These are phyloP conservation scores for Amphiprion clarkii DNA, from an alignment of 2,797 vertebrate species.

Conservation along the genomic window DNA sequence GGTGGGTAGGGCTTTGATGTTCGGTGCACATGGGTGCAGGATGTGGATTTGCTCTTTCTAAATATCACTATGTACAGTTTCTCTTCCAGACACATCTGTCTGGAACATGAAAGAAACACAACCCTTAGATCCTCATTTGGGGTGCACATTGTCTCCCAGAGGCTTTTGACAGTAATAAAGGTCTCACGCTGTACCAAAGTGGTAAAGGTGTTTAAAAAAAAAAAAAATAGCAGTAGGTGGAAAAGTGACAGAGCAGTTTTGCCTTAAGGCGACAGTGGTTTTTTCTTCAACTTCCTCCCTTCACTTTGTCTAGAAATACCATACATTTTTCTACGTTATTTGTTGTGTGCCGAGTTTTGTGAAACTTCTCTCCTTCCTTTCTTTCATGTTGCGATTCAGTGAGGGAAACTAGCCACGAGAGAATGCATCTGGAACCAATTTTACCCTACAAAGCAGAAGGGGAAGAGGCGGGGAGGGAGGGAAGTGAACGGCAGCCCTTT, in stretches of 20 bases:
- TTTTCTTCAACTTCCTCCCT: not conserved
- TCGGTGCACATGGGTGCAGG: slow-evolving; percentile 77
- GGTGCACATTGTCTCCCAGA: slow-evolving; percentile 61
- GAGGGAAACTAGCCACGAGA: slow-evolving; percentile 68
- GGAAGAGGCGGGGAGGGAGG: slow-evolving; percentile 59
- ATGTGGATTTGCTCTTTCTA: slow-evolving; percentile 79
- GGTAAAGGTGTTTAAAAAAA: slow-evolving; percentile 8
- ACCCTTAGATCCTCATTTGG: slow-evolving; percentile 74
- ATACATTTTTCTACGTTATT: slow-evolving; percentile 33
- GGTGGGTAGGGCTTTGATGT: slow-evolving; percentile 76
- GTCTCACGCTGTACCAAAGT: slow-evolving; percentile 1
- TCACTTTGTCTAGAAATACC: slow-evolving; percentile 43
- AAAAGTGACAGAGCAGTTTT: not conserved
- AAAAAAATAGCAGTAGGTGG: slow-evolving; percentile 25
- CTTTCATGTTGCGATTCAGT: slow-evolving; percentile 65
- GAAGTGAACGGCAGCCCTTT: slow-evolving; percentile 66
- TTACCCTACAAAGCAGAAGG: slow-evolving; percentile 70
- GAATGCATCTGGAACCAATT: slow-evolving; percentile 86
- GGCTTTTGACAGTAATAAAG: slow-evolving; percentile 8
- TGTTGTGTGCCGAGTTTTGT: slow-evolving; percentile 35
- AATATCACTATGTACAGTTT: slow-evolving; percentile 63
- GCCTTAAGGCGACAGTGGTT: not conserved
- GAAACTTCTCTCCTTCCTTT: slow-evolving; percentile 40
- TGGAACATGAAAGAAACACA: slow-evolving; percentile 73
- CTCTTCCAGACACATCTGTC: slow-evolving; percentile 75